Conservation (phyloP, 2,113 vertebrate species). For the Paratilapia polleni region DNA sequence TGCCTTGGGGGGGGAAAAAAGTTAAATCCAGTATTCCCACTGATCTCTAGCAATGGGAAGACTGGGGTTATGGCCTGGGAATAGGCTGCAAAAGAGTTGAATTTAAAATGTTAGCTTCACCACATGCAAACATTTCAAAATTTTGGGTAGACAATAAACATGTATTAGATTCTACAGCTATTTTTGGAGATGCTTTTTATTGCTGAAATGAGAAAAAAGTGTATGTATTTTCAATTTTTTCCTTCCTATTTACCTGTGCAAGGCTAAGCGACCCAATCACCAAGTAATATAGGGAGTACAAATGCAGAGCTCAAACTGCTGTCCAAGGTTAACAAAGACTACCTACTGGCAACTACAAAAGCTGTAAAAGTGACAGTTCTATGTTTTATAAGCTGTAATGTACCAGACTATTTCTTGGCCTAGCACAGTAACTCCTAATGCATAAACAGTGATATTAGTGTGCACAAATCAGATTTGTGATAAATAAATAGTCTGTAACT, state of each 20-base stretch:
- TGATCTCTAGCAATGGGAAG: neutral
- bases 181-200: neutral
- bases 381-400: neutral
- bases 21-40: neutral
- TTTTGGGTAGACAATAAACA: neutral
- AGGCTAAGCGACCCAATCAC: neutral
- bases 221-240: neutral
- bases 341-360: neutral
- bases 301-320: neutral
- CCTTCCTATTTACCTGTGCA: neutral
- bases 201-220: neutral
- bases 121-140: neutral
- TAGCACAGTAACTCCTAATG: too few relatives aligned
- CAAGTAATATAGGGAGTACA: neutral
- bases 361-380: neutral
- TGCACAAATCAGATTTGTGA: neutral
- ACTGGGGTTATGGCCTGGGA: neutral
- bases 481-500: neutral
- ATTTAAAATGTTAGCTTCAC: neutral
- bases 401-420: neutral
- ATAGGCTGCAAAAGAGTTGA: neutral
- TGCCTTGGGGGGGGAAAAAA: neutral
- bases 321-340: neutral
- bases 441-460: rapidly evolving
- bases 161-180: neutral